These are phyloP conservation scores for Alethe diademata DNA, from an alignment of 2,113 vertebrate genomes.

Conservation along the genomic window DNA sequence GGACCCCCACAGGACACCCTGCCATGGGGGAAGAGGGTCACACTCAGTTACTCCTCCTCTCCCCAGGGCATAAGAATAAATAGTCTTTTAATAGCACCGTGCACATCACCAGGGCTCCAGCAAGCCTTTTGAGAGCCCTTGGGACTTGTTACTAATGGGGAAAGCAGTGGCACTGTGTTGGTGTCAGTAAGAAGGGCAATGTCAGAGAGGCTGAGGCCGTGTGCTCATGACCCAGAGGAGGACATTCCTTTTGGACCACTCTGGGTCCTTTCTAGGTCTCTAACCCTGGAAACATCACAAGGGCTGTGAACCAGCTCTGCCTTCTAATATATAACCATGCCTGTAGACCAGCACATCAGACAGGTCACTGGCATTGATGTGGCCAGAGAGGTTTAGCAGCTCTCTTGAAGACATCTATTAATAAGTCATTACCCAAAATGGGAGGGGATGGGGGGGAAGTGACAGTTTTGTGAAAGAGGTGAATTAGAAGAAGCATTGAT, in stretches of 20 bases:
- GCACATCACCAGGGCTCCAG: neutral
- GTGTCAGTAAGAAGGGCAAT: neutral
- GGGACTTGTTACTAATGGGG: neutral
- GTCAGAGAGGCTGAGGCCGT: neutral
- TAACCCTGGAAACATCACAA: neutral
- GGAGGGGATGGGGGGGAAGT: fast-evolving
- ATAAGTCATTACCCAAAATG: neutral
- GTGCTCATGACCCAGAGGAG: neutral
- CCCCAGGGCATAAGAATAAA: neutral
- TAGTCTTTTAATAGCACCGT: neutral
- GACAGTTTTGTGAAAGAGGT: neutral
- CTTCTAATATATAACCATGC: neutral
- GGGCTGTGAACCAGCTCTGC: neutral
- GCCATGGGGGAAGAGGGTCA: neutral
- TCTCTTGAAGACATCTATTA: neutral
- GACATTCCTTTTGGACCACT: neutral
- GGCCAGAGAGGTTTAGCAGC: neutral
- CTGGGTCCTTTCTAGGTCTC: neutral
- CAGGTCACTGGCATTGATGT: neutral
- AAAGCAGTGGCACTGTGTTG: neutral
- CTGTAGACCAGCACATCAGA: neutral
- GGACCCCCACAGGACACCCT: neutral
- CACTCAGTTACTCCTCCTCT: neutral
- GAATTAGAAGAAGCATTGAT: neutral
- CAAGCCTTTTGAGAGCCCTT: neutral